A percentile compares a stretch with the other conserved stretches of the same genome.
Evolutionary conservation across 2,888 invertebrate genomes (phyloP).

Genomic region (Dromius quadrimaculatus): DNA sequence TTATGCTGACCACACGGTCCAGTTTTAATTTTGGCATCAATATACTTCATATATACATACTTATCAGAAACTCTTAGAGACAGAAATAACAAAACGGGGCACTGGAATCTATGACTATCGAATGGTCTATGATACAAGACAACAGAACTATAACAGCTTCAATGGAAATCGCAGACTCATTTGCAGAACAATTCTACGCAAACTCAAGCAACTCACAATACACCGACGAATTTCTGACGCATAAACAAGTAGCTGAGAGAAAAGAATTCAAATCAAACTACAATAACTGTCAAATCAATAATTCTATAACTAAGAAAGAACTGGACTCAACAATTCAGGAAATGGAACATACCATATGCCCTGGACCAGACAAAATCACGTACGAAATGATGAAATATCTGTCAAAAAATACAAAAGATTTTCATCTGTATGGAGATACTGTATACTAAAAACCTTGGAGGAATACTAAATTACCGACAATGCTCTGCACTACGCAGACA

Average conservation of each 20-base stretch:
- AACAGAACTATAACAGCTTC: neutral
- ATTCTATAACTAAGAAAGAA: constrained; percentile 1
- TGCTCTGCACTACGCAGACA: too few relatives aligned
- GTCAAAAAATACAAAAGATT: neutral
- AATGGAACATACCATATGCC: neutral
- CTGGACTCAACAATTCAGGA: neutral
- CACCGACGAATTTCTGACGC: neutral
- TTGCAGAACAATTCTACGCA: neutral
- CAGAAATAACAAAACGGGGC: too few relatives aligned
- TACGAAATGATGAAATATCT: constrained; percentile 4
- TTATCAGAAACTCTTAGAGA: too few relatives aligned
- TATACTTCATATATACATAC: too few relatives aligned
- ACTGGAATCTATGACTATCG: too few relatives aligned
- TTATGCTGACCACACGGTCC: too few relatives aligned
- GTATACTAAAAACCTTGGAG: too few relatives aligned
- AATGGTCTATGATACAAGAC: too few relatives aligned
- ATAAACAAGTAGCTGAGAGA: neutral
- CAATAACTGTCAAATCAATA: constrained; percentile 1
- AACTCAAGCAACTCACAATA: constrained; percentile 11
- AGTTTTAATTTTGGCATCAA: too few relatives aligned
- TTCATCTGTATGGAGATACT: too few relatives aligned
- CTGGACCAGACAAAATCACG: neutral
- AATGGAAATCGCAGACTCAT: neutral
- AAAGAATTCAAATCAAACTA: neutral
- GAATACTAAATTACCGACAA: too few relatives aligned